Evolutionary conservation across 2,888 invertebrate genomes (phyloP).

Genomic region (Arenicola marina): DNA sequence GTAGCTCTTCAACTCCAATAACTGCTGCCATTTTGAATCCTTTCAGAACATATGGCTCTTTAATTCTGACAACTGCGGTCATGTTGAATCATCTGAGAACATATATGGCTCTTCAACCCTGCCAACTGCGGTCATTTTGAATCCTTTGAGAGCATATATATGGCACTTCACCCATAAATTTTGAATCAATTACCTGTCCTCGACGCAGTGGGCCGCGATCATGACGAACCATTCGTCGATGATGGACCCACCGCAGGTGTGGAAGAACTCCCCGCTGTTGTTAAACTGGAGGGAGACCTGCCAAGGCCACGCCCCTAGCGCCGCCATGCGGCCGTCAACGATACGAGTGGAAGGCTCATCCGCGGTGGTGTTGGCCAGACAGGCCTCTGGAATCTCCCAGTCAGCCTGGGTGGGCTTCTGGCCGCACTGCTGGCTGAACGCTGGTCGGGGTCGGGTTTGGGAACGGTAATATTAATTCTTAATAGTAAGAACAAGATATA

Average conservation of each 20-base stretch:
- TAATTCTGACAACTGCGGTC: no score
- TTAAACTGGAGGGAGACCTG: constrained; percentile 33
- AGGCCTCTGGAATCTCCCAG: neutral
- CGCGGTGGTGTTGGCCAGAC: neutral
- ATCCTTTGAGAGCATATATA: neutral
- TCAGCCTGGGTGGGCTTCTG: constrained; percentile 14
- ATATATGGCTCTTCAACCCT: no score
- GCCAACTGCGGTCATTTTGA: neutral
- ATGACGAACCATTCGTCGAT: constrained; percentile 21
- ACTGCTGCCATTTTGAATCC: neutral
- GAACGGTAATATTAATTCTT: no score
- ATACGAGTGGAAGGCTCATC: constrained; percentile 8
- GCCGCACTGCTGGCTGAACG: constrained; percentile 19
- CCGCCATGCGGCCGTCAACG: constrained; percentile 27
- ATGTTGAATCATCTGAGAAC: no score
- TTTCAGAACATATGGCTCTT: no score
- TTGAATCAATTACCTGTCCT: constrained; percentile 19
- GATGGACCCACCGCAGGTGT: constrained; percentile 32
- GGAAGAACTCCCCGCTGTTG: constrained; percentile 14
- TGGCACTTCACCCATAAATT: neutral
- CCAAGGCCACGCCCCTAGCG: constrained; percentile 31
- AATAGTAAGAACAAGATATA: no score
- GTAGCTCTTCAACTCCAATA: no score
- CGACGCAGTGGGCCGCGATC: constrained; percentile 35
- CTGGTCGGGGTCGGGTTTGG: no score